These are phyloP conservation scores for Ellobius talpinus DNA, from an alignment of 2,113 vertebrate species.

Conservation along the genomic window DNA sequence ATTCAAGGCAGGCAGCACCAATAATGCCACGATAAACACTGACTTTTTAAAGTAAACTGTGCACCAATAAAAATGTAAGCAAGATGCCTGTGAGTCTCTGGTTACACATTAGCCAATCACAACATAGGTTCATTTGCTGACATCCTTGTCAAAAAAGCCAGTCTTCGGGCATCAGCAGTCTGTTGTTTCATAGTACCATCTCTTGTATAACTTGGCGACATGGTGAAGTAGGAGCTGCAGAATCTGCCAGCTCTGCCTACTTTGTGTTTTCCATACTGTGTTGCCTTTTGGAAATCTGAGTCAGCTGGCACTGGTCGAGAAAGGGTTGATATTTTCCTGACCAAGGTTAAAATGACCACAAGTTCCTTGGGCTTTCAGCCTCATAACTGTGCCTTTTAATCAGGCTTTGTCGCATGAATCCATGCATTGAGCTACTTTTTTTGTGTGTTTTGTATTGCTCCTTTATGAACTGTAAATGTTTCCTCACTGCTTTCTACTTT, in stretches of 20 bases:
- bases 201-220: background rate
- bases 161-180: background rate
- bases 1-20: background rate
- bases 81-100: background rate
- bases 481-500: background rate
- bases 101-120: background rate
- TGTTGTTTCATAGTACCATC: background rate
- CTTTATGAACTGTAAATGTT: background rate
- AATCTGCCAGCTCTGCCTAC: background rate
- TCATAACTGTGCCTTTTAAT: background rate
- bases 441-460: background rate
- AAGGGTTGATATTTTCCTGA: constrained; percentile 28
- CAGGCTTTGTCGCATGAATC: background rate
- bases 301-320: background rate
- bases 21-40: background rate
- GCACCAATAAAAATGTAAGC: background rate
- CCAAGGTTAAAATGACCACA: background rate
- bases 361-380: background rate
- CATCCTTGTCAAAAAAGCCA: background rate
- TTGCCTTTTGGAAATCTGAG: background rate
- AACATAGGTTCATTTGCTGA: background rate
- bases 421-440: background rate
- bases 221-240: background rate
- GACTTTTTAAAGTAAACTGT: background rate
- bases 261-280: background rate